These are phyloP conservation scores for Pseudomyrmex pallidus DNA, from an alignment of 1,140 invertebrate genomes.

Conservation along the genomic window DNA sequence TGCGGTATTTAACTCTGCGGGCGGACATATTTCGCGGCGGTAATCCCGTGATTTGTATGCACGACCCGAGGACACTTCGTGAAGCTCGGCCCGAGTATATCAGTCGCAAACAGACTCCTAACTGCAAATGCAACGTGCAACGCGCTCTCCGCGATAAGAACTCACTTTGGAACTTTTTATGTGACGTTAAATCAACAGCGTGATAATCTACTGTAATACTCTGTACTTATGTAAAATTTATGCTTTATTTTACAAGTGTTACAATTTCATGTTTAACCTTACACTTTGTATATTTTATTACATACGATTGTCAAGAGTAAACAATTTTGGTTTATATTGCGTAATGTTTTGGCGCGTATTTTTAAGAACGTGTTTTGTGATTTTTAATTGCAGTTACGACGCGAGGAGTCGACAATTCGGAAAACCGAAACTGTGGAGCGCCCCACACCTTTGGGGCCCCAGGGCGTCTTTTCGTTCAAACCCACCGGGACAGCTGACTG, in stretches of 20 bases:
- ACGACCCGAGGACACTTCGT: conserved; percentile 34
- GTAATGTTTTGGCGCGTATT: neutral
- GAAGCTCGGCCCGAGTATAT: conserved; percentile 37
- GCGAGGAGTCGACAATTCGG: conserved; percentile 90
- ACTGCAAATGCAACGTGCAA: conserved; percentile 25
- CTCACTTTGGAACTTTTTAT: conserved; percentile 17
- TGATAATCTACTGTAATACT: conserved; percentile 13
- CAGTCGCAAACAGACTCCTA: conserved; percentile 47
- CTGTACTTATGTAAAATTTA: neutral
- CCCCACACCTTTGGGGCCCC: conserved; percentile 90
- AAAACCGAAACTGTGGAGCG: conserved; percentile 92
- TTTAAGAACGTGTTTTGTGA: neutral
- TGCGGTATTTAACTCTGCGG: conserved; percentile 49
- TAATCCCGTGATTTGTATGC: conserved; percentile 60
- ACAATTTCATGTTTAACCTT: neutral
- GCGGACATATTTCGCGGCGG: conserved; percentile 43
- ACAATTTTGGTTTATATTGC: neutral
- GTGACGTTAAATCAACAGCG: conserved; percentile 21
- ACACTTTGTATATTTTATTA: too few relatives aligned
- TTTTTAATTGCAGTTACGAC: conserved; percentile 90
- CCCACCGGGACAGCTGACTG: conserved; percentile 89
- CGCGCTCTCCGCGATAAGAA: conserved; percentile 25
- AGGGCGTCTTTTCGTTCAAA: conserved; percentile 91
- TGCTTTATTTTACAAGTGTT: neutral
- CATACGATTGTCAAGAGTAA: too few relatives aligned